These are phyloP conservation scores for Caenorhabditis tropicalis DNA, from an alignment of 1,140 invertebrate species.

Conservation along the genomic window DNA sequence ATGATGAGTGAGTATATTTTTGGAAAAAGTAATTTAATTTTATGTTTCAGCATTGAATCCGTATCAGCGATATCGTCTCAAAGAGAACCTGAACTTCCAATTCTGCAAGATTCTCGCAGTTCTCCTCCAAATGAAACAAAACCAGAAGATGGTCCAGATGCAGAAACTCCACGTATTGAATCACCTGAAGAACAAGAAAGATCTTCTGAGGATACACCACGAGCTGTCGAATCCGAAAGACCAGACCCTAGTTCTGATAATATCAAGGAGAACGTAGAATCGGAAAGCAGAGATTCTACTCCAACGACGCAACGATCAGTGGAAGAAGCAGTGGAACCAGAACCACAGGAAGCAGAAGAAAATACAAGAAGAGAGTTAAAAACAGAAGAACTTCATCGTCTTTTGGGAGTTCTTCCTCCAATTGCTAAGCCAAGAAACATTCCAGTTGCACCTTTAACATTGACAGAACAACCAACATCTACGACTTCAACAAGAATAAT, in stretches of 20 bases:
- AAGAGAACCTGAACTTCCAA: not conserved
- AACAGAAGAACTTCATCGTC: not conserved
- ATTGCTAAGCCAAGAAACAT: conserved; percentile 48
- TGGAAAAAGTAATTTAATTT: not conserved
- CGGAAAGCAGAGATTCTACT: conserved; percentile 5
- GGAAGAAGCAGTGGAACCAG: conserved; percentile 1
- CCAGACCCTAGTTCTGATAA: no score
- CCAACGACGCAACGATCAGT: not conserved
- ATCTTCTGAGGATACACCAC: not conserved
- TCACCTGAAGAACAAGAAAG: not conserved
- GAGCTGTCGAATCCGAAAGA: not conserved
- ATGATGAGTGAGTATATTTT: conserved; percentile 37
- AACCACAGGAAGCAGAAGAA: conserved; percentile 19
- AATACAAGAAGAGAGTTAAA: not conserved
- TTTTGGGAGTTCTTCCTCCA: conserved; percentile 43
- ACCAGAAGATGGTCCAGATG: not conserved
- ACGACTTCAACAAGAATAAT: not conserved
- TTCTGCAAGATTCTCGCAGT: not conserved
- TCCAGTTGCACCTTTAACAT: not conserved
- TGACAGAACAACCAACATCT: not conserved
- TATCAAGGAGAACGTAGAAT: not conserved
- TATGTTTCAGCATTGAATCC: conserved; percentile 38
- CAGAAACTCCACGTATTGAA: not conserved
- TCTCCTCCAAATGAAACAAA: not conserved
- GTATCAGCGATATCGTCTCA: not conserved